phyloP scores from a whole-genome alignment of 1,140 invertebrate genomes.

The Calosoma granatense region DNA sequence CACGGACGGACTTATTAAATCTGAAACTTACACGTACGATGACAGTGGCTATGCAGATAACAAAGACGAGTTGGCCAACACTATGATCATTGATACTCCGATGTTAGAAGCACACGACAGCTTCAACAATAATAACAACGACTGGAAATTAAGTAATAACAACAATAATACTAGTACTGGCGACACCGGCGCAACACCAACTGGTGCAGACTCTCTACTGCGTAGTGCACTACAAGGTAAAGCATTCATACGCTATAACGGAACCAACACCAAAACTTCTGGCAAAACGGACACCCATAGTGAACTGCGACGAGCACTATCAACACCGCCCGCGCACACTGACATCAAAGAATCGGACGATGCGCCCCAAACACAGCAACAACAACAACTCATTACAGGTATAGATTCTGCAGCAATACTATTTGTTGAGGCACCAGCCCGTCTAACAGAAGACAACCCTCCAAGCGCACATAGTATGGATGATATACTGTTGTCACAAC shows the following conservation, averaged over 20 bases:
- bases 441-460: conserved; percentile 39
- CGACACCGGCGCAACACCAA: too few species aligned
- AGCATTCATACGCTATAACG: conserved; percentile 47
- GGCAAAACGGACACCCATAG: conserved; percentile 37
- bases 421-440: conserved; percentile 31
- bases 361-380: conserved; percentile 34
- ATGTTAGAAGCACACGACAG: conserved; percentile 40
- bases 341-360: conserved; percentile 33
- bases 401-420: conserved; percentile 36
- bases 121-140: conserved; percentile 61
- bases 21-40: conserved; percentile 54
- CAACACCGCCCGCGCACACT: conserved; percentile 39
- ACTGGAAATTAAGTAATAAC: conserved; percentile 49
- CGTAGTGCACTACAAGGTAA: conserved; percentile 70
- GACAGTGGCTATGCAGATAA: conserved; percentile 58
- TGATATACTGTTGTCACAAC: conserved; percentile 57
- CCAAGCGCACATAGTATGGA: conserved; percentile 54
- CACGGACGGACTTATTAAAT: conserved; percentile 42
- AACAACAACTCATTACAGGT: conserved; percentile 34
- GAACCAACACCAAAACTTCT: conserved; percentile 20
- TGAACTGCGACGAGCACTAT: conserved; percentile 37
- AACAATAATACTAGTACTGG: conserved; percentile 23
- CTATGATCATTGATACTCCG: conserved; percentile 37
- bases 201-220: conserved; percentile 59
- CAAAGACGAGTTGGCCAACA: conserved; percentile 44